Percentiles rank a stretch among this genome's conserved stretches.
Evolutionary conservation across 2,113 vertebrate genomes (phyloP).

Genomic region (Triplophysa tibetana): DNA sequence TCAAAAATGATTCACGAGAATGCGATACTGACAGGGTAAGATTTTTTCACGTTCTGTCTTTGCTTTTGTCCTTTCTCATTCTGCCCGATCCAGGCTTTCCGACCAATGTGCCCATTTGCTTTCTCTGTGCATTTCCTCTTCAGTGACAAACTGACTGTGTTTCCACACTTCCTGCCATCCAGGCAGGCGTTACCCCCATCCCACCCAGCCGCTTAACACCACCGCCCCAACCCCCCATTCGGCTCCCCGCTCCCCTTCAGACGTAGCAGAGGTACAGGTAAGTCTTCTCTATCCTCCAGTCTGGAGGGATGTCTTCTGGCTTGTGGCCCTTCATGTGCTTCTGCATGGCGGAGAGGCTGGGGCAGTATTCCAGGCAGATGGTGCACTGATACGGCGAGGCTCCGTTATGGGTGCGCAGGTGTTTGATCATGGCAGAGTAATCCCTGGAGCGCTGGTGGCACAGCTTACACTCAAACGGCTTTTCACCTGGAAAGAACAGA

Average conservation of each 20-base stretch:
- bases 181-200: background rate
- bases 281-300: slow-evolving; percentile 99
- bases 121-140: background rate
- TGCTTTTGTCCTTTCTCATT: slow-evolving; percentile 1
- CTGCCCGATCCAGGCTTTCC: slow-evolving; percentile 38
- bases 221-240: background rate
- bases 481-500: slow-evolving; percentile 82
- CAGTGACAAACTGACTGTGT: slow-evolving; percentile 10
- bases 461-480: slow-evolving; percentile 98
- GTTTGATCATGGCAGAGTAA: slow-evolving; percentile 99
- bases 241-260: slow-evolving; percentile 53
- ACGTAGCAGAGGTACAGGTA: slow-evolving; percentile 99
- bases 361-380: slow-evolving; percentile 98
- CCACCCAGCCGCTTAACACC: background rate
- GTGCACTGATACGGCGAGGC: slow-evolving; percentile 98
- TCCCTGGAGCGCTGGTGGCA: slow-evolving; percentile 99
- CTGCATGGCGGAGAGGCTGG: slow-evolving; percentile 99
- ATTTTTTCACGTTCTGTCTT: slow-evolving; percentile 44
- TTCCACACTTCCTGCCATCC: background rate
- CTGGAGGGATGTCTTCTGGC: slow-evolving; percentile 94
- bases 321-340: slow-evolving; percentile 99
- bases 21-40: slow-evolving; percentile 37
- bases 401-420: slow-evolving; percentile 97
- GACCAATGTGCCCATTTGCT: slow-evolving; percentile 15
- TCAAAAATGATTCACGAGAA: slow-evolving; percentile 29